These are phyloP conservation scores for Molorchus minor DNA, from an alignment of 2,888 invertebrate species.

Conservation along the genomic window DNA sequence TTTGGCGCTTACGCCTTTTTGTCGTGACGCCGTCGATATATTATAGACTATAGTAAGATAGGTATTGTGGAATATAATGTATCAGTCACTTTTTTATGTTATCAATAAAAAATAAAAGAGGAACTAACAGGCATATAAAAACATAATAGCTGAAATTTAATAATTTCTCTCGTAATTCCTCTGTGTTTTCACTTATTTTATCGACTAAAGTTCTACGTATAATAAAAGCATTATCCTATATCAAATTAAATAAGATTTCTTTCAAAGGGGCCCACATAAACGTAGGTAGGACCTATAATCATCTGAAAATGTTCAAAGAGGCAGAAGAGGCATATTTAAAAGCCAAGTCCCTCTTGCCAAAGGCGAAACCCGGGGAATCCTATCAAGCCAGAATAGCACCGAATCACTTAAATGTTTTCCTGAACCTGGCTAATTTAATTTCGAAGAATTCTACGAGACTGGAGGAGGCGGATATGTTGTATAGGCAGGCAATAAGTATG, in stretches of 20 bases:
- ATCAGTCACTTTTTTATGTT: too few species aligned
- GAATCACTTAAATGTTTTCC: conserved; percentile 94
- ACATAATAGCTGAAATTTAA: too few species aligned
- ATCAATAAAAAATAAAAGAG: too few species aligned
- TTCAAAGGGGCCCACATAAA: conserved; percentile 83
- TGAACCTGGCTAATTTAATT: conserved; percentile 93
- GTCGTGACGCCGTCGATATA: too few species aligned
- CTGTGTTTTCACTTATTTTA: too few species aligned
- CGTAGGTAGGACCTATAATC: conserved; percentile 94
- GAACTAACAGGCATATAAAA: too few species aligned
- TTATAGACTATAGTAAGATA: too few species aligned
- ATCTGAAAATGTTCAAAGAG: conserved; percentile 85
- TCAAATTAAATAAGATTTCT: conserved; percentile 1
- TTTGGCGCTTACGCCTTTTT: too few species aligned
- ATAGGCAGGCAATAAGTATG: conserved; percentile 97
- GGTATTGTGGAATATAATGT: too few species aligned
- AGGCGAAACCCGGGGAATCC: conserved; percentile 91
- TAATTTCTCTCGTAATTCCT: too few species aligned
- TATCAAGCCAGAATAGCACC: conserved; percentile 97
- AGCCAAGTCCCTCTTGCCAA: conserved; percentile 88
- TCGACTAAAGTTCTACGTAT: too few species aligned
- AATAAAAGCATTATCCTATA: too few species aligned
- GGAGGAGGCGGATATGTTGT: conserved; percentile 93
- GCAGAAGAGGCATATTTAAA: conserved; percentile 93
- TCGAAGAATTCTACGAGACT: conserved; percentile 90